These are phyloP conservation scores for Heliconius hewitsoni DNA, from an alignment of 1,140 invertebrate genomes.

Conservation along the genomic window DNA sequence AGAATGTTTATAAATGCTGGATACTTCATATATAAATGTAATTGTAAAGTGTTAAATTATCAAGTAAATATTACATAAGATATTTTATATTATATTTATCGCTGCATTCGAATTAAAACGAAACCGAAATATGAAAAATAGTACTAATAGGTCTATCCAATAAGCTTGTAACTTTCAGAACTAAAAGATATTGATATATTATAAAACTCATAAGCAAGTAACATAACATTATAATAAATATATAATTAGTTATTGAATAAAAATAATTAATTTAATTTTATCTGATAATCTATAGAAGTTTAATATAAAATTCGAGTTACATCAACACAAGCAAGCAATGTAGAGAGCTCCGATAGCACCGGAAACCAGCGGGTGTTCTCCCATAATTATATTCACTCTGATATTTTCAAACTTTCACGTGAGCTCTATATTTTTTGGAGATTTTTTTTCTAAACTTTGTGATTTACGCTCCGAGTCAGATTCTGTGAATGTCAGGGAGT, in stretches of 20 bases:
- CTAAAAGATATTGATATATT: too few relatives aligned
- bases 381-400: conserved; percentile 79
- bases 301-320: conserved; percentile 27
- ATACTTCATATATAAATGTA: not conserved
- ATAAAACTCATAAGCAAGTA: too few relatives aligned
- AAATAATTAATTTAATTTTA: too few relatives aligned
- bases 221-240: too few relatives aligned
- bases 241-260: too few relatives aligned
- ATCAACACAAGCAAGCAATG: conserved; percentile 40
- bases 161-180: too few relatives aligned
- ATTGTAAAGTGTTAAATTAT: not conserved
- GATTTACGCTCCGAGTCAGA: conserved; percentile 73
- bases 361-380: conserved; percentile 77
- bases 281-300: not conserved
- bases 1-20: not conserved
- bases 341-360: conserved; percentile 56
- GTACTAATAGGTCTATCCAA: too few relatives aligned
- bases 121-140: too few relatives aligned
- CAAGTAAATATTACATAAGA: not conserved
- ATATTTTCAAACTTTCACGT: conserved; percentile 80
- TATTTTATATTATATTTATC: not conserved
- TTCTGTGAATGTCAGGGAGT: conserved; percentile 67
- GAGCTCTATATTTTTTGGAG: conserved; percentile 75
- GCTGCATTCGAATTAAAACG: not conserved
- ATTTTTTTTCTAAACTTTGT: conserved; percentile 72